Conservation (phyloP, 2,797 vertebrate genomes). For the Falco columbarius region DNA sequence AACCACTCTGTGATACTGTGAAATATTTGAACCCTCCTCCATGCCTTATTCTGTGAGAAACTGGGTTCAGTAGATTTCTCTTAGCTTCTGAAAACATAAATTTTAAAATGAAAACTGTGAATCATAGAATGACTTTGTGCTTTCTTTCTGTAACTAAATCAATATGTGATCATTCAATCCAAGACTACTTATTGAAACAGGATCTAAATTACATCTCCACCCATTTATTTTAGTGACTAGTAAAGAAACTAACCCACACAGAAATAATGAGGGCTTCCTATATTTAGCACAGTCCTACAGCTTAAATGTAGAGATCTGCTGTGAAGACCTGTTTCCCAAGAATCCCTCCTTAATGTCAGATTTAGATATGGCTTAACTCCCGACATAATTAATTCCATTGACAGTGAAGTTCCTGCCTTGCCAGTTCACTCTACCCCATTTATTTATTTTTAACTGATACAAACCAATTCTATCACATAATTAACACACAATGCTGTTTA, state of each 20-base stretch:
- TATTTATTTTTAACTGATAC: constrained; percentile 23
- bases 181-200: neutral
- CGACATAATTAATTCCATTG: neutral
- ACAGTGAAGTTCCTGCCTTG: neutral
- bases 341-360: neutral
- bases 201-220: neutral
- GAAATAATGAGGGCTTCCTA: neutral
- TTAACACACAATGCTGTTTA: constrained; percentile 17
- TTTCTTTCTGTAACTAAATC: neutral
- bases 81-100: neutral
- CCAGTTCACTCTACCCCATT: neutral
- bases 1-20: neutral
- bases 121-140: neutral
- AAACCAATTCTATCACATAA: constrained; percentile 23
- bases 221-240: neutral
- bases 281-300: neutral
- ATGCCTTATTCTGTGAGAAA: neutral
- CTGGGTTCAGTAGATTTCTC: neutral
- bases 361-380: neutral
- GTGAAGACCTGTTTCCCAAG: neutral
- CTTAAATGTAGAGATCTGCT: neutral
- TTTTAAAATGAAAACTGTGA: neutral
- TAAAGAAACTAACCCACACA: neutral
- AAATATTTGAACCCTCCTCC: neutral
- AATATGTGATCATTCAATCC: neutral